A percentile compares a stretch with the other conserved stretches of the same genome.
Conservation (phyloP, 2,888 invertebrate species). For the Leptopterna dolabrata region DNA sequence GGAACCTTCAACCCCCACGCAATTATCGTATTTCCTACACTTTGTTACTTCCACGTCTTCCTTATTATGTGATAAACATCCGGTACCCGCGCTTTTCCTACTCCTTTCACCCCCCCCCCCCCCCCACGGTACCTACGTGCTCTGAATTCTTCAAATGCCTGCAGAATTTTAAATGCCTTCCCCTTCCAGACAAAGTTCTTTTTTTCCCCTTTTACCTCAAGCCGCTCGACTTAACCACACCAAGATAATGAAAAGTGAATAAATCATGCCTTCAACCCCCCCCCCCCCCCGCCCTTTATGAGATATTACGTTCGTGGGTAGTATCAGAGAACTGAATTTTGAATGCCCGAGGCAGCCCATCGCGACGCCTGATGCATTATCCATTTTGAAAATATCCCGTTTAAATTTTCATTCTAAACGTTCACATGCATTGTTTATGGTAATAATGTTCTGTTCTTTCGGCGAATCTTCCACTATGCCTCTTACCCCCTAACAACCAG, state of each 20-base stretch:
- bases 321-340: slow-evolving; percentile 7
- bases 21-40: slow-evolving; percentile 52
- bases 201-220: not conserved
- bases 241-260: slow-evolving; percentile 53
- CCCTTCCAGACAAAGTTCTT: slow-evolving; percentile 5
- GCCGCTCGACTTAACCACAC: slow-evolving; percentile 40
- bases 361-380: not conserved
- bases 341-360: not conserved
- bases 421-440: not conserved
- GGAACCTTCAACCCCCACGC: slow-evolving; percentile 29
- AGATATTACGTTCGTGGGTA: slow-evolving; percentile 1
- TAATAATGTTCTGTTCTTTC: not conserved
- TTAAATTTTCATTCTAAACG: slow-evolving; percentile 3
- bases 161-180: slow-evolving; percentile 49
- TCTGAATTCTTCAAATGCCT: slow-evolving; percentile 53
- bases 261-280: slow-evolving; percentile 21
- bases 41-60: slow-evolving; percentile 43
- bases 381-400: not conserved
- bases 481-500: not conserved
- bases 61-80: slow-evolving; percentile 52
- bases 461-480: not conserved
- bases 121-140: slow-evolving; percentile 20
- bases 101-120: not conserved
- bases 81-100: slow-evolving; percentile 33
- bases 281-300: slow-evolving; percentile 21